These are phyloP conservation scores for Maconellicoccus hirsutus DNA, from an alignment of 1,140 invertebrate species.

Conservation along the genomic window DNA sequence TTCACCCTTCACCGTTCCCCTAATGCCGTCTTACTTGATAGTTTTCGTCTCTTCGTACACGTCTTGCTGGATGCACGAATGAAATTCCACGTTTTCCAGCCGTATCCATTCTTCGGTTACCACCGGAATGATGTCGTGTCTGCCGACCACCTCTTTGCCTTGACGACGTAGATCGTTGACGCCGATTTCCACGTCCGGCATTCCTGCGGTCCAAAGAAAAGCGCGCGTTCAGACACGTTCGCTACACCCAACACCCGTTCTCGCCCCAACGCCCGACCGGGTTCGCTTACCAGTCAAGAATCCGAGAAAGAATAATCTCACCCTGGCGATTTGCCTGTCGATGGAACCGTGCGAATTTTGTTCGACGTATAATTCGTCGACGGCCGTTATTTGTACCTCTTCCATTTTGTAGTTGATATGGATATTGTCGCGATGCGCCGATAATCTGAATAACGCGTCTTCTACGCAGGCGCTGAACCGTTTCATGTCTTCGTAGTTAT, in stretches of 20 bases:
- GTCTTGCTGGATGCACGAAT: conserved; percentile 81
- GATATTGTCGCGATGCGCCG: conserved; percentile 74
- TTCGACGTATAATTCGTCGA: conserved; percentile 92
- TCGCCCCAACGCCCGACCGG: background rate
- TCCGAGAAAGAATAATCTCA: conserved; percentile 88
- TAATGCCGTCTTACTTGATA: conserved; percentile 54
- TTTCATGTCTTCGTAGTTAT: conserved; percentile 79
- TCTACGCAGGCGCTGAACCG: conserved; percentile 81
- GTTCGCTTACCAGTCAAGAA: conserved; percentile 61
- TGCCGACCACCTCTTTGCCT: conserved; percentile 95
- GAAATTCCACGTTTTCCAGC: conserved; percentile 87
- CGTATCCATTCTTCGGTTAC: conserved; percentile 99
- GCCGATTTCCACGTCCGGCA: conserved; percentile 92
- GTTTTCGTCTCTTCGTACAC: conserved; percentile 83
- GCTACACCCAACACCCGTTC: background rate
- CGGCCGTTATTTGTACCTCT: conserved; percentile 90
- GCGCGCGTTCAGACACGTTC: background rate
- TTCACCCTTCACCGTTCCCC: too few relatives aligned
- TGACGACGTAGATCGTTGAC: conserved; percentile 93
- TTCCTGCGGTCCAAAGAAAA: conserved; percentile 43
- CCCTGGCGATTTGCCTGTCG: conserved; percentile 83
- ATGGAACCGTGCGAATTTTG: conserved; percentile 78
- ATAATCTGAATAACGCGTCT: conserved; percentile 73
- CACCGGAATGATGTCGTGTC: conserved; percentile 98
- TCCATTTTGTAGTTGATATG: conserved; percentile 88